Conservation (phyloP, 37 sponge, comb jelly and placozoan species). For the Lycopodina hypogea region DNA sequence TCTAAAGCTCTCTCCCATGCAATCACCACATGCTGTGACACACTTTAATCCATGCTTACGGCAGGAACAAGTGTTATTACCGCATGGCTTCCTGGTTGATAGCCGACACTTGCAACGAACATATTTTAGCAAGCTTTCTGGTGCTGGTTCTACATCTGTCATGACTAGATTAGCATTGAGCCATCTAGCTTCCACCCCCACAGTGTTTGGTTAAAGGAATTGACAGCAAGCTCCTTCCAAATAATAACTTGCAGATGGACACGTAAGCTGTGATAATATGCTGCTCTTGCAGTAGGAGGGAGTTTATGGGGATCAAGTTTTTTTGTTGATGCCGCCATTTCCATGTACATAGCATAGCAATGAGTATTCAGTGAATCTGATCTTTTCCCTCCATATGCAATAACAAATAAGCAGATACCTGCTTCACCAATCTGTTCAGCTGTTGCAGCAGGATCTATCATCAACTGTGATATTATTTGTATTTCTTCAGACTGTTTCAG, state of each 20-base stretch:
- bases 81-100: no score
- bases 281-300: conserved; percentile 53
- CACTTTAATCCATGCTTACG: no score
- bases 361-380: no score
- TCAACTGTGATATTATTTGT: conserved; percentile 23
- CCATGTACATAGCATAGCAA: conserved; percentile 43
- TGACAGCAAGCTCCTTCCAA: no score
- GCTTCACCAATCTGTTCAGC: conserved; percentile 37
- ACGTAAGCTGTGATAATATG: conserved; percentile 41
- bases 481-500: conserved; percentile 28
- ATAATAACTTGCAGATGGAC: conserved; percentile 46
- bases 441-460: conserved; percentile 16
- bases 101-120: no score
- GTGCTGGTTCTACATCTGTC: conserved; percentile 27
- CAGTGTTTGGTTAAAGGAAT: conserved; percentile 8
- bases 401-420: conserved; percentile 32
- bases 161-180: conserved; percentile 10
- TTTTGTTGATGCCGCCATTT: conserved; percentile 47
- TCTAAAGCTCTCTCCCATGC: no score
- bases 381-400: conserved; percentile 43
- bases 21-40: no score
- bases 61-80: no score
- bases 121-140: conserved; percentile 32
- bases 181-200: conserved; percentile 43
- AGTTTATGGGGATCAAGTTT: no score